These are phyloP conservation scores for Drosophila monieri DNA, from an alignment of 2,888 invertebrate species.

Conservation along the genomic window DNA sequence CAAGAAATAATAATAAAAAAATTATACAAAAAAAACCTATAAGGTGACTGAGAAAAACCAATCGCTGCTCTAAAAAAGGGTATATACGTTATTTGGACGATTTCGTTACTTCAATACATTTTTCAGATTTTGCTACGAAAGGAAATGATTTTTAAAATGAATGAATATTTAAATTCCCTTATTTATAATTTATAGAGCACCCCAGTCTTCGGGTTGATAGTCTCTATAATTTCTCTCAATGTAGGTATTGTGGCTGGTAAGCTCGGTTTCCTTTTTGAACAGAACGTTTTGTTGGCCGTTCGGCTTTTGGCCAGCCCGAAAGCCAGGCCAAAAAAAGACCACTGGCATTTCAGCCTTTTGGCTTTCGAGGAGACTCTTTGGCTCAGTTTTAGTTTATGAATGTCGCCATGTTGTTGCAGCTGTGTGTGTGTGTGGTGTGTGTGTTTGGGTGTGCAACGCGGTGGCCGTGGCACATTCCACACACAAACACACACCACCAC, in stretches of 20 bases:
- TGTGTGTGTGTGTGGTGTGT: conserved; percentile 32
- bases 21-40: conserved; percentile 58
- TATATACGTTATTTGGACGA: background rate
- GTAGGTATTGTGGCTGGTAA: conserved; percentile 10
- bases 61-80: conserved; percentile 36
- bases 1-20: conserved; percentile 74
- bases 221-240: background rate
- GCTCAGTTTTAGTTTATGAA: conserved; percentile 75
- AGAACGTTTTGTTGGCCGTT: conserved; percentile 69
- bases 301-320: conserved; percentile 55
- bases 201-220: conserved; percentile 9
- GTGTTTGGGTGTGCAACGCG: conserved; percentile 22
- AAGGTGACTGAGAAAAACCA: conserved; percentile 64
- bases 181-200: too few relatives aligned
- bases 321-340: conserved; percentile 45
- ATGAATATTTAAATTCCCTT: too few relatives aligned
- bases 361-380: conserved; percentile 35
- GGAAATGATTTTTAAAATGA: too few relatives aligned
- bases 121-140: background rate
- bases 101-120: too few relatives aligned
- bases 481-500: conserved; percentile 27
- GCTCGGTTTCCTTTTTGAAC: conserved; percentile 60
- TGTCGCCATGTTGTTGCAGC: conserved; percentile 69
- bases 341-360: conserved; percentile 39
- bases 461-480: conserved; percentile 62